Conservation (phyloP, 1,140 invertebrate species). For the Gonioctena quinquepunctata region DNA sequence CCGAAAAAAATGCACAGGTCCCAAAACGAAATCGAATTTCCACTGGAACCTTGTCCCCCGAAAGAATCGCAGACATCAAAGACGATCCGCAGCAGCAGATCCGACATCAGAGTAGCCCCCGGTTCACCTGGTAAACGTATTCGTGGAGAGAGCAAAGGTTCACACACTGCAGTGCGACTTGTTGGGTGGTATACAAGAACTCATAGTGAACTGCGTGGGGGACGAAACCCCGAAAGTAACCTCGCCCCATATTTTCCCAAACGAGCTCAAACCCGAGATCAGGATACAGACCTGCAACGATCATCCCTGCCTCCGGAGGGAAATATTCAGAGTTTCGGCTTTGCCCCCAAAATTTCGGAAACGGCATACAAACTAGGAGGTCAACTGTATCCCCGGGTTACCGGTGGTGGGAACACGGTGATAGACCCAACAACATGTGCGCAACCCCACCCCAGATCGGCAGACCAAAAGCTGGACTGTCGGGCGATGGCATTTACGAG, state of each 20-base stretch:
- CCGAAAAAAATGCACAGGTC: slow-evolving; percentile 86
- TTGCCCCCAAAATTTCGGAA: slow-evolving; percentile 89
- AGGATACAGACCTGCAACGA: slow-evolving; percentile 92
- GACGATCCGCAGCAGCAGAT: slow-evolving; percentile 51
- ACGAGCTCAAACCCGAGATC: slow-evolving; percentile 82
- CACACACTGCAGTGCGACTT: slow-evolving; percentile 91
- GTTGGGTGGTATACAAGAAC: slow-evolving; percentile 89
- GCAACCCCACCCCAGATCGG: slow-evolving; percentile 82
- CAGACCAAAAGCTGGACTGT: slow-evolving; percentile 88
- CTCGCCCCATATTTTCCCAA: slow-evolving; percentile 80
- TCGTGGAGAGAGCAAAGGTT: slow-evolving; percentile 84
- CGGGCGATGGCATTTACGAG: slow-evolving; percentile 75
- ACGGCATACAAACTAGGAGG: slow-evolving; percentile 85
- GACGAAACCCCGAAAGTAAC: slow-evolving; percentile 84
- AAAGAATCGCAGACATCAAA: slow-evolving; percentile 49
- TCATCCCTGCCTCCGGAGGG: slow-evolving; percentile 89
- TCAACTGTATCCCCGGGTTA: slow-evolving; percentile 91
- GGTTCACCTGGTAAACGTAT: slow-evolving; percentile 63
- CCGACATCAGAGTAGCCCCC: slow-evolving; percentile 56
- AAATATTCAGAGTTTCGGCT: slow-evolving; percentile 81
- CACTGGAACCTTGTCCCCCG: slow-evolving; percentile 70
- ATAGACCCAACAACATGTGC: slow-evolving; percentile 91
- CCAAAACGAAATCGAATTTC: slow-evolving; percentile 82
- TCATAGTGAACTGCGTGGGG: slow-evolving; percentile 88
- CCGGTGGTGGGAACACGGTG: slow-evolving; percentile 82